Conservation (phyloP, 2,797 vertebrate genomes). For the Etheostoma nigrum region DNA sequence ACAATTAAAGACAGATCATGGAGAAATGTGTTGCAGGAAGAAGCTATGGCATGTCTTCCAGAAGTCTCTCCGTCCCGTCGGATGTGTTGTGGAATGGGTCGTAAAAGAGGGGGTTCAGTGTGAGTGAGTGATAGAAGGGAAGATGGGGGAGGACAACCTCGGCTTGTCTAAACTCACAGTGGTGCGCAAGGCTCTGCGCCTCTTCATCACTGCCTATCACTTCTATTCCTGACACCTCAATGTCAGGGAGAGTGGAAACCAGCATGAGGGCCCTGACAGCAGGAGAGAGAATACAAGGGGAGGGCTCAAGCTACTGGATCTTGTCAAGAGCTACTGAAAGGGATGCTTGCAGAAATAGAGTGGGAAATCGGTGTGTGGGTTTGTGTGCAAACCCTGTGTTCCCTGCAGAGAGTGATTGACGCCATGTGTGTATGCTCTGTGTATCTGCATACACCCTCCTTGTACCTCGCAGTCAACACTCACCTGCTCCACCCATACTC, state of each 20-base stretch:
- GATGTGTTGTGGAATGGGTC: slow-evolving; percentile 48
- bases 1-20: slow-evolving; percentile 27
- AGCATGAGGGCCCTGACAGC: slow-evolving; percentile 52
- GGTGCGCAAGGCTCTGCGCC: slow-evolving; percentile 46
- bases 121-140: slow-evolving; percentile 62
- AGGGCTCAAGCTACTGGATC: slow-evolving; percentile 38
- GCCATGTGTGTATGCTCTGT: neutral
- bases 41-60: slow-evolving; percentile 40
- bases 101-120: slow-evolving; percentile 53
- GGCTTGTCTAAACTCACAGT: slow-evolving; percentile 67
- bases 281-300: slow-evolving; percentile 48
- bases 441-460: neutral
- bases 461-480: slow-evolving; percentile 56
- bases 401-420: slow-evolving; percentile 31
- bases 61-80: slow-evolving; percentile 37
- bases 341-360: slow-evolving; percentile 31
- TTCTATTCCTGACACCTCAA: slow-evolving; percentile 75
- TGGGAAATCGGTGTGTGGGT: slow-evolving; percentile 13
- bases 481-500: slow-evolving; percentile 97
- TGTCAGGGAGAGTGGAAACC: slow-evolving; percentile 67
- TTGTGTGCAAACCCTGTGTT: neutral
- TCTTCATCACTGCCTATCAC: slow-evolving; percentile 76
- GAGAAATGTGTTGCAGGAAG: slow-evolving; percentile 8
- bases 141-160: slow-evolving; percentile 64
- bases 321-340: slow-evolving; percentile 55